phyloP scores from a whole-genome alignment of 37 sponge, comb jelly and placozoan species.

The Oopsacas minuta region DNA sequence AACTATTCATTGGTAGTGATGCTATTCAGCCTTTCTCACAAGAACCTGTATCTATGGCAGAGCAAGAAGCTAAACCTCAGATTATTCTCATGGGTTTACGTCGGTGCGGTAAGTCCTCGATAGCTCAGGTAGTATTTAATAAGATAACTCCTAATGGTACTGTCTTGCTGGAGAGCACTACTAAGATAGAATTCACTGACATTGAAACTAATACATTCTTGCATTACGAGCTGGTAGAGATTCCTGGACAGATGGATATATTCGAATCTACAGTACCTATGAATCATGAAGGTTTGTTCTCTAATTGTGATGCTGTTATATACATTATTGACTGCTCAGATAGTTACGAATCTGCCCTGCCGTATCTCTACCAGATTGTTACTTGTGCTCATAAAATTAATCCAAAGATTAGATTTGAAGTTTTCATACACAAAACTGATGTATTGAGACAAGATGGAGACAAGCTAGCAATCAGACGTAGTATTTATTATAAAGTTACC shows the following conservation, averaged over 20 bases:
- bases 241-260: slow-evolving; percentile 93
- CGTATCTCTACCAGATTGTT: slow-evolving; percentile 74
- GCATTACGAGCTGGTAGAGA: slow-evolving; percentile 85
- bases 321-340: slow-evolving; percentile 93
- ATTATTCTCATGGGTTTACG: slow-evolving; percentile 80
- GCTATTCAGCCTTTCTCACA: background rate
- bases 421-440: slow-evolving; percentile 97
- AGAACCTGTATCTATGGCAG: background rate
- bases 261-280: slow-evolving; percentile 52
- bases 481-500: slow-evolving; percentile 63
- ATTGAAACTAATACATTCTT: slow-evolving; percentile 88
- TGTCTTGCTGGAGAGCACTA: slow-evolving; percentile 88
- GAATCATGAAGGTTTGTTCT: slow-evolving; percentile 86
- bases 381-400: slow-evolving; percentile 76
- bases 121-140: slow-evolving; percentile 89
- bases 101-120: slow-evolving; percentile 94
- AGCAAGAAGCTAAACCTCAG: slow-evolving; percentile 40
- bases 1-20: background rate
- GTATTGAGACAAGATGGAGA: slow-evolving; percentile 48
- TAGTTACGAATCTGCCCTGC: slow-evolving; percentile 63
- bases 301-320: slow-evolving; percentile 65
- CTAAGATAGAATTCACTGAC: slow-evolving; percentile 61
- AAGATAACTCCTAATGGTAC: slow-evolving; percentile 98
- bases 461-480: slow-evolving; percentile 57
- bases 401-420: slow-evolving; percentile 82